Percentiles rank a stretch among this genome's conserved stretches.
Evolutionary conservation across 2,888 invertebrate genomes (phyloP).

Genomic region (Coelopa pilipes): DNA sequence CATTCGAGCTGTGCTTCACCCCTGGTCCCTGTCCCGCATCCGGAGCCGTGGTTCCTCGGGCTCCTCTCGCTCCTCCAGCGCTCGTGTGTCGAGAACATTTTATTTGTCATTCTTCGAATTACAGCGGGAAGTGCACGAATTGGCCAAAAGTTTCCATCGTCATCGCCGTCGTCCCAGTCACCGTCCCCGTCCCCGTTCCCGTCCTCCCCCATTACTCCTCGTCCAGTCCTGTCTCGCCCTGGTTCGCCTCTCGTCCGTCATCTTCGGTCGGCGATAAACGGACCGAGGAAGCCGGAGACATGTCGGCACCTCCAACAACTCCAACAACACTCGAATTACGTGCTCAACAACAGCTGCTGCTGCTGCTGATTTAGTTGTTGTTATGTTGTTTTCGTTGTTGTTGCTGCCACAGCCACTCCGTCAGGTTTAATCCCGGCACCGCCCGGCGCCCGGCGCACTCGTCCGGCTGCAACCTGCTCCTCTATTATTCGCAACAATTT

Average conservation of each 20-base stretch:
- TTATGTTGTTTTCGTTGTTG: too few species aligned
- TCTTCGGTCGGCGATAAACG: not conserved
- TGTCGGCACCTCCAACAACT: slow-evolving; percentile 21
- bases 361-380: too few species aligned
- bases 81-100: slow-evolving; percentile 20
- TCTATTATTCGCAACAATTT: slow-evolving; percentile 35
- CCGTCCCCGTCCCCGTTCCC: slow-evolving; percentile 15
- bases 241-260: not conserved
- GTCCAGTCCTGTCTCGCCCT: not conserved
- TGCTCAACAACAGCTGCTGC: slow-evolving; percentile 20
- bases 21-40: not conserved
- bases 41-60: not conserved
- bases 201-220: not conserved
- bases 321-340: slow-evolving; percentile 14
- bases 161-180: not conserved
- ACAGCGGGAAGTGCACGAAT: slow-evolving; percentile 21
- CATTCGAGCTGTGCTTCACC: not conserved
- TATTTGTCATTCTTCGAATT: slow-evolving; percentile 22
- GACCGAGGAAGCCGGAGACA: slow-evolving; percentile 12
- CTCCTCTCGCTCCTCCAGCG: not conserved
- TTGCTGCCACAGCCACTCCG: not conserved
- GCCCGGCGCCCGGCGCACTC: not conserved
- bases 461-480: not conserved
- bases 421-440: slow-evolving; percentile 10
- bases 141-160: slow-evolving; percentile 30